Conservation (phyloP, 2,797 vertebrate genomes). For the Sciurus vulgaris region DNA sequence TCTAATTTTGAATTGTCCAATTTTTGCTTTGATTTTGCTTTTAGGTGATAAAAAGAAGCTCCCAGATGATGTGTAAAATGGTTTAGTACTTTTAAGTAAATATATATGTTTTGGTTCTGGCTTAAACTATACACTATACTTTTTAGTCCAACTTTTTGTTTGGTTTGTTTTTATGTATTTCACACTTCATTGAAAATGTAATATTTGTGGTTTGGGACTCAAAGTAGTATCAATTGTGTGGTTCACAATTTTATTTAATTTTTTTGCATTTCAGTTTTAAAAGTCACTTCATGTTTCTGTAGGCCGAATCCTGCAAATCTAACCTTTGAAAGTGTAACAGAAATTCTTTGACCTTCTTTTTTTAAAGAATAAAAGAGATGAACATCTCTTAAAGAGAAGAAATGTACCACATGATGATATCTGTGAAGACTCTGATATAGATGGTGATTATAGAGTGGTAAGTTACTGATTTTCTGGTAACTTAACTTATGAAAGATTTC, state of each 20-base stretch:
- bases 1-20: constrained; percentile 64
- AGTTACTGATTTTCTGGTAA: constrained; percentile 71
- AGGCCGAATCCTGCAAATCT: constrained; percentile 40
- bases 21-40: constrained; percentile 73
- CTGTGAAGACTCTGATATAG: constrained; percentile 97
- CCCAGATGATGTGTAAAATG: constrained; percentile 61
- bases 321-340: constrained; percentile 30
- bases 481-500: constrained; percentile 30
- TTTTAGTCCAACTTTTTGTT: constrained; percentile 33
- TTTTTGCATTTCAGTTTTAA: constrained; percentile 61
- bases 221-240: constrained; percentile 58
- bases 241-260: constrained; percentile 62
- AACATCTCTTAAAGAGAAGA: constrained; percentile 98
- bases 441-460: constrained; percentile 98
- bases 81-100: constrained; percentile 66
- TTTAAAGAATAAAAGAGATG: constrained; percentile 97
- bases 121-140: constrained; percentile 49
- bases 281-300: constrained; percentile 54
- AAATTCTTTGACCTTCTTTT: not conserved
- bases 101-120: constrained; percentile 44
- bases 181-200: constrained; percentile 62
- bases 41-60: constrained; percentile 68
- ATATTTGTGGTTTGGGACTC: constrained; percentile 37
- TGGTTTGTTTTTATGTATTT: constrained; percentile 61
- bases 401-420: constrained; percentile 98